A percentile compares a stretch with the other conserved stretches of the same genome.
phyloP scores from a whole-genome alignment of 2,797 vertebrate genomes.

The Enteromius argenteus region DNA sequence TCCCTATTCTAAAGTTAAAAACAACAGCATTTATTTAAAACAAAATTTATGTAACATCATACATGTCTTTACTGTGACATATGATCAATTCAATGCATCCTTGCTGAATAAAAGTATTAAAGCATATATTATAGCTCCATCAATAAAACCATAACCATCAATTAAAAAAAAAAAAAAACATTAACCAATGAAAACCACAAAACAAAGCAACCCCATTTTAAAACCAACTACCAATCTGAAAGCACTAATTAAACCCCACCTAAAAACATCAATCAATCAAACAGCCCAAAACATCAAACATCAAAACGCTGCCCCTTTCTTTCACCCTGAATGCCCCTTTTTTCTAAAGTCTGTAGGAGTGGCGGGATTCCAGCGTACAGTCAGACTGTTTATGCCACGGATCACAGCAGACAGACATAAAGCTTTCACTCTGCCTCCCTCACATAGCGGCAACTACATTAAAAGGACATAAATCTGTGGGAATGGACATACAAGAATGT shows the following conservation, averaged over 20 bases:
- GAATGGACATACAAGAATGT: conserved; percentile 21
- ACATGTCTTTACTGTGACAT: background rate
- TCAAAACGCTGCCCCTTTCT: background rate
- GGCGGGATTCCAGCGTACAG: conserved; percentile 23
- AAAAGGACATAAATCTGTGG: conserved; percentile 40
- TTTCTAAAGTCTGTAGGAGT: conserved; percentile 12
- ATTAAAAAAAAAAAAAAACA: background rate
- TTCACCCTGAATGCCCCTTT: conserved; percentile 32
- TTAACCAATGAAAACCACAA: background rate
- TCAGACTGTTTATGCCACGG: conserved; percentile 45
- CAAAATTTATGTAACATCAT: background rate
- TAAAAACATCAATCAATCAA: conserved; percentile 7
- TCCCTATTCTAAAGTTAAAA: background rate
- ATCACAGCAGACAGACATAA: conserved; percentile 49
- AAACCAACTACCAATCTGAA: conserved; percentile 49
- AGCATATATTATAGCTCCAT: background rate
- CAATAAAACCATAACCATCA: background rate
- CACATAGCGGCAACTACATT: conserved; percentile 34
- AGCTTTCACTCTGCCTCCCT: conserved; percentile 40
- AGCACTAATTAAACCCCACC: conserved; percentile 16
- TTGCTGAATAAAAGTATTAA: background rate
- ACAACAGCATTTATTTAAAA: background rate
- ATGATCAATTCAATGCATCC: background rate
- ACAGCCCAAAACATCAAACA: background rate
- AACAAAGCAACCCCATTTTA: conserved; percentile 19